These are phyloP conservation scores for Indri indri DNA, from an alignment of 2,113 vertebrate genomes.

Conservation along the genomic window DNA sequence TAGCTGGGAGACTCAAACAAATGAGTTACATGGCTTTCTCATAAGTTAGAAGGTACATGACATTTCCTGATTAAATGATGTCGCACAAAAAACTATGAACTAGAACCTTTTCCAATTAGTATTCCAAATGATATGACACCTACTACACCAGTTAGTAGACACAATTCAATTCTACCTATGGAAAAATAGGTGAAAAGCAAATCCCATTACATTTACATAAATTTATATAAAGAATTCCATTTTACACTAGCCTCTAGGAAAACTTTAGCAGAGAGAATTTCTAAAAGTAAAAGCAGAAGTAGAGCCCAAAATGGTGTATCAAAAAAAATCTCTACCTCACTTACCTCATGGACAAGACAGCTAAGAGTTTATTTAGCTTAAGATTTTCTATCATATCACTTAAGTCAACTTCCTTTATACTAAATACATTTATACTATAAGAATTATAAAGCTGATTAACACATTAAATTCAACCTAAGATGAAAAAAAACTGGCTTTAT, in stretches of 20 bases:
- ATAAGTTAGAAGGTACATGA: neutral
- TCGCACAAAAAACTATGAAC: neutral
- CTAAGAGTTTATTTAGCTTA: neutral
- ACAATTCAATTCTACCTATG: neutral
- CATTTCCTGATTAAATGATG: slow-evolving; percentile 11
- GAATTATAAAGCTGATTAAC: neutral
- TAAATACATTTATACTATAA: slow-evolving; percentile 9
- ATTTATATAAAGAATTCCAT: neutral
- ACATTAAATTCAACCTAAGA: neutral
- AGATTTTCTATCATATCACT: neutral
- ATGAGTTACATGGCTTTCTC: neutral
- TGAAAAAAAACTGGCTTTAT: slow-evolving; percentile 8
- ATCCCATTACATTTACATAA: neutral
- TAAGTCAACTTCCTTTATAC: neutral
- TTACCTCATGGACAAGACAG: neutral
- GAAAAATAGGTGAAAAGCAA: neutral
- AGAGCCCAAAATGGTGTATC: neutral
- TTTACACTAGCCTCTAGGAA: neutral
- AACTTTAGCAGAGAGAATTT: neutral
- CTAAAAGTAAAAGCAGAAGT: neutral
- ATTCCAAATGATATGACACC: neutral
- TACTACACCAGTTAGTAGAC: neutral
- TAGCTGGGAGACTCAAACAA: neutral
- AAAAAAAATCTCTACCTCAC: neutral
- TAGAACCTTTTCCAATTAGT: neutral